Evolutionary conservation across 2,113 vertebrate species (phyloP), one percentile per base, ranked within the genome.

Genomic region (Philantomba maxwellii): DNA sequence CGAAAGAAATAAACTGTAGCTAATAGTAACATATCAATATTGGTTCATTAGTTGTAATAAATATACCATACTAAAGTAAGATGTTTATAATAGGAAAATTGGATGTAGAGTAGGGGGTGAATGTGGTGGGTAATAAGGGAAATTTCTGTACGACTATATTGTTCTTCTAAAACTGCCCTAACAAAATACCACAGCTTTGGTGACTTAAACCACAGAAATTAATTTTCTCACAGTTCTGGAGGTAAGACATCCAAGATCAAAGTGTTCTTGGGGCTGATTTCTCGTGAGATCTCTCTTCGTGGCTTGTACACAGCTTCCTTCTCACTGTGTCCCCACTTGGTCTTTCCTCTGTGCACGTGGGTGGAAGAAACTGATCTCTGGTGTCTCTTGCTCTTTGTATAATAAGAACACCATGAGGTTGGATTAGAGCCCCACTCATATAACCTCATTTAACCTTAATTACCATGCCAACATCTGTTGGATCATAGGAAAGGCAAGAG

Each of bases 171-270:
- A 25, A 36, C 58, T 84, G 53, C 57, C 78, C 78, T 51, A 94
- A 84, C 39, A 92, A 94, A 92, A 87, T 85, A n/a, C 13, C 78
- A 94, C 25, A 70, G 17, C 49, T n/a, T n/a, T 6, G 49, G 7
- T 51, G 14, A 58, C 60, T 62, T 85, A 93, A 62, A 53, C n/a
- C 53, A 89, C 26, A 77, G 49, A 88, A 77, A 83, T 93, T 51
- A 53, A 94, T 95, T 94, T 91, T 84, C 57, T 91, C 53, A 92
- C 16, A 77, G 88, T 66, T 82, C 47, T 83, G n/a, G 64, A 91
- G 9, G 49, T 30, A 12, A 9, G 75, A 96, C 45, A 49, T 70
- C 55, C 28, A 70, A 91, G 39, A 81, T 70, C 16, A 60, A 78
- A 30, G 13, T 93, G 8, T 6, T 19, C 30, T 36, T 16, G 80